Base-by-base conservation (phyloP, 2,888 invertebrate species). In the Agrilus biguttatus region DNA sequence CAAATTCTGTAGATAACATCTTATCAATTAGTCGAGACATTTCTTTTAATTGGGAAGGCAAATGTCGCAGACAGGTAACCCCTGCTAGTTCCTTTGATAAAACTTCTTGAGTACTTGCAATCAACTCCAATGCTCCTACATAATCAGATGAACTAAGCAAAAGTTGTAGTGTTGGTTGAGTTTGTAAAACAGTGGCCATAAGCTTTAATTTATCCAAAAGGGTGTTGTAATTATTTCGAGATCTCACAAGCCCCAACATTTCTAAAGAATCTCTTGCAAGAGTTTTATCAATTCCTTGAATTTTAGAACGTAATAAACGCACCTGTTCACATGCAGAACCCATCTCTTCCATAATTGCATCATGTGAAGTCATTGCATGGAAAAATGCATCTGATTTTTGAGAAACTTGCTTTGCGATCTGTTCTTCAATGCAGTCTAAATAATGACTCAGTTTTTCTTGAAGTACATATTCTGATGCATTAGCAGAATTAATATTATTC, bases 331-430 rank as follows among this genome's bases (percentile, higher is more conserved):
- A 77, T 14, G 91, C 89, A 58, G 80, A 77, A 1, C 82, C 82
- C 75, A 98, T 83, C 61, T 96, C 88, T 53, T 92, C 91, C 81
- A 96, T 90, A 40, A 98, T 83, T 23, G 89, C 86, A 62, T 97
- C 95, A 67, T 98, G 97, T 7, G 96, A 96, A 42, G 95, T 83
- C 87, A 98, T 96, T 1, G 96, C 96, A 66, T 92, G 87, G 62
- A 97, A 98, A 70, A 97, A 98, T 14, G 93, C 93, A 54, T 90
- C 90, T 8, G 95, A 95, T 62, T 95, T 92, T 56, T 86, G 83
- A 23, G 95, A 90, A 42, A 95, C 82, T 71, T 95, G 93, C 55
- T 83, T 81, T 5, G 90, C 89, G 61, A 93, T 90, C 66, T 88
- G 83, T 58, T 91, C 86, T 68, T 97, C 96, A 38, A 96, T 88